Base-by-base conservation (phyloP, 1,140 invertebrate genomes). In the Idris sp. region DNA sequence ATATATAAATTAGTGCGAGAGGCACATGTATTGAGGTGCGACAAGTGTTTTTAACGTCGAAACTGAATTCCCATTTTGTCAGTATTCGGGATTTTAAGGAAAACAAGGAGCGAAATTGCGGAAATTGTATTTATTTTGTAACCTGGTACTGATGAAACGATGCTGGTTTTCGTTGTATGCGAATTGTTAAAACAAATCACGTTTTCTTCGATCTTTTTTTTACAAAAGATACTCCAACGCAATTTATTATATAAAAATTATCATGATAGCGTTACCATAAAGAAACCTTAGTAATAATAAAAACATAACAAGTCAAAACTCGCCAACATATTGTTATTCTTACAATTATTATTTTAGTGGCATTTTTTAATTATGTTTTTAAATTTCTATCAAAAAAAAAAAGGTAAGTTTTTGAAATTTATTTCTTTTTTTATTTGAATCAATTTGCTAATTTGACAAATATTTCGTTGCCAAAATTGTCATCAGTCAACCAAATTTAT, bases 71-170 rank as follows among this genome's bases (percentile, higher is more conserved):
- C 26, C 51, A n/a, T 56, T 41, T 56, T 59, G 54, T 46, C 54
- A 46, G 54, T 59, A 46, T 59, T 59, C 41, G 31, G 19, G 30
- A n/a, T n/a, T n/a, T n/a, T n/a, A n/a, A n/a, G n/a, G n/a, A n/a
- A n/a, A n/a, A n/a, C n/a, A n/a, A n/a, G n/a, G n/a, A n/a, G n/a
- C n/a, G n/a, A n/a, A n/a, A n/a, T n/a, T n/a, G n/a, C n/a, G n/a
- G n/a, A n/a, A n/a, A 44, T 58, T 36, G 48, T 61, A 61, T 61
- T 61, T 61, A 61, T 61, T 48, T 61, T 61, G n/a, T n/a, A 61
- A 35, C 56, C 43, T 38, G 43, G 43, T 61, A 61, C 56, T 48
- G 56, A 61, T 59, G 54, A 59, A 59, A 59, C 54, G 54, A 59
- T 46, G 54, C 41, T 46, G 26, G 56, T 61, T 61, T 61, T 61